A percentile compares a stretch with the other conserved stretches of the same genome.
Evolutionary conservation across 2,113 vertebrate species (phyloP).

Genomic region (Salvelinus sp.): DNA sequence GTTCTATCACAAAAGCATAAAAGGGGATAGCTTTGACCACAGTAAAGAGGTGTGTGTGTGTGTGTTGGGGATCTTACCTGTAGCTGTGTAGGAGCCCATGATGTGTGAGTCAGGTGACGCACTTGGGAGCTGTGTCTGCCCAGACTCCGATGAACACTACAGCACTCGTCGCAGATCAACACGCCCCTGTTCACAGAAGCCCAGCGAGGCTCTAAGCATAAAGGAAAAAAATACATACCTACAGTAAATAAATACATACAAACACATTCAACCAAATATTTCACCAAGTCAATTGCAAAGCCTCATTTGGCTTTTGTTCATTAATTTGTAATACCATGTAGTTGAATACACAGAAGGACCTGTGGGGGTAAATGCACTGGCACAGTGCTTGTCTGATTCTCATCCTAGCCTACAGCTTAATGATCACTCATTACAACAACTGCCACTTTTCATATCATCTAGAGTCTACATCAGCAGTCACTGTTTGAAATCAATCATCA

Average conservation of each 20-base stretch:
- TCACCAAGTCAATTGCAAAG: not conserved
- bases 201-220: slow-evolving; percentile 88
- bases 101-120: slow-evolving; percentile 89
- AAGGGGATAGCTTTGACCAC: not conserved
- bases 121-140: slow-evolving; percentile 98
- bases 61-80: slow-evolving; percentile 76
- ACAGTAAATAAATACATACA: not conserved
- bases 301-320: not conserved
- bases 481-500: too few species aligned
- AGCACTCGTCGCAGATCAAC: slow-evolving; percentile 93
- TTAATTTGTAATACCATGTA: not conserved
- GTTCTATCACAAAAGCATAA: not conserved
- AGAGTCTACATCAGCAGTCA: too few species aligned
- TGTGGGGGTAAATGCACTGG: not conserved
- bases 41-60: not conserved
- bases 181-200: slow-evolving; percentile 94
- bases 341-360: not conserved
- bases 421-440: not conserved
- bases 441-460: not conserved
- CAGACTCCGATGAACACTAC: slow-evolving; percentile 91
- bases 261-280: not conserved
- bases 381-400: not conserved
- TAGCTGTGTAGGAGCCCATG: slow-evolving; percentile 90
- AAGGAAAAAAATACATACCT: not conserved
- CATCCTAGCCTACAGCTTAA: not conserved